Percentiles rank a stretch among this genome's conserved stretches.
These are phyloP conservation scores for Ceyx melanurus DNA, from an alignment of 2,113 vertebrate genomes.

Conservation along the genomic window DNA sequence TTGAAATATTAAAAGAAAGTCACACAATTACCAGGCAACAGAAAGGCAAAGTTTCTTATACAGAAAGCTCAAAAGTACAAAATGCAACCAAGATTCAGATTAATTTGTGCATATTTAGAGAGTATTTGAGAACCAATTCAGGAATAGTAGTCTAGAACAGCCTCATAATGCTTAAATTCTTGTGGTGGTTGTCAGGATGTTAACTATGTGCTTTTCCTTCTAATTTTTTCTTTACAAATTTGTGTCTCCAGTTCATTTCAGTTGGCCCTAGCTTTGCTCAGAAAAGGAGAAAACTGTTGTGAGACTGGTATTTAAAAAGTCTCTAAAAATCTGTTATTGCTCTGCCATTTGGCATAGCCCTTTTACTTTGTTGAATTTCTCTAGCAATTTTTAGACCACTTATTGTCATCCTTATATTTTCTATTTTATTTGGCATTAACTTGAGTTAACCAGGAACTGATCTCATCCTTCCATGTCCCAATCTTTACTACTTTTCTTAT, in stretches of 20 bases:
- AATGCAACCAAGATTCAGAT: background rate
- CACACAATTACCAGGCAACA: background rate
- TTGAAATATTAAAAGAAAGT: background rate
- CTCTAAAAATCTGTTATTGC: background rate
- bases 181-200: background rate
- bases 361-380: background rate
- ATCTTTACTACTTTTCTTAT: background rate
- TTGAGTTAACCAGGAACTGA: background rate
- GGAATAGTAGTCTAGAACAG: background rate
- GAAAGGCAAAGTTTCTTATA: background rate
- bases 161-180: background rate
- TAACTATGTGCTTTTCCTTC: background rate
- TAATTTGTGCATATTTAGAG: background rate
- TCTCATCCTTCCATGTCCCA: background rate
- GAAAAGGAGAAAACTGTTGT: background rate
- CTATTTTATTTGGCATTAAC: background rate
- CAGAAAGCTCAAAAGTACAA: background rate
- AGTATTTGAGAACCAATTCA: background rate
- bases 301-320: background rate
- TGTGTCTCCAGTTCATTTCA: background rate
- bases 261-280: background rate
- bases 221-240: background rate
- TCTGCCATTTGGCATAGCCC: background rate
- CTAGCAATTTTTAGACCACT: background rate
- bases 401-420: background rate